Base-by-base conservation (phyloP, 1,140 invertebrate species). In the Dreissena polymorpha region DNA sequence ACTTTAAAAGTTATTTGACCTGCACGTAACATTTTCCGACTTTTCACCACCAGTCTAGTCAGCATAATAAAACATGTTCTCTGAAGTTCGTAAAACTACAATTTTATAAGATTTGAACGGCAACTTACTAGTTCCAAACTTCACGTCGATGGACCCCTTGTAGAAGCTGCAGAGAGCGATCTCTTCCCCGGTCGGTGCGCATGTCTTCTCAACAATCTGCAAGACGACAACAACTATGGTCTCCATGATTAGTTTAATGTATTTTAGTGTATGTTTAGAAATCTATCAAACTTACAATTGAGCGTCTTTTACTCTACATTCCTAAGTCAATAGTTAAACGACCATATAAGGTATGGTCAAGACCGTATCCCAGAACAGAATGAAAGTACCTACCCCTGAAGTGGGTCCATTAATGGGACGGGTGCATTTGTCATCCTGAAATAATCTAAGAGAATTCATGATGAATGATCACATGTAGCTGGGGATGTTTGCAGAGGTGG, bases 151-250 rank as follows among this genome's bases (percentile, higher is more conserved):
- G 0, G 57, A 23, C n/a, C 76, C 76, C 21, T 78, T 78, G 51
- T 78, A 78, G 25, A 27, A 69, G 39, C 64, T 70, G 60, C 76
- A 78, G 23, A 64, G 50, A 21, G 76, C 5, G 39, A 57, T 51
- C 55, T 78, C 0, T 16, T 21, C 65, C 8, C 0, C 13, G 12
- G 29, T 13, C 2, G 12, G 49, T 3, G 21, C 67, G 57, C 76
- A 78, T 2, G 67, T 70, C 39, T 69, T 53, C 55, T 78, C 76
- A 3, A 69, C 53, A 14, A 78, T 69, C 76, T 78, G 39, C 10
- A 65, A 60, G 13, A 10, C 23, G 50, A 10, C 29, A 29, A 29
- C 5, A 70, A 5, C 12, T n/a, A 68, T 16, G n/a, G 27, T 25
- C 16, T 23, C 65, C 23, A 23, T 16, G 16, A 25, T 67, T 23